Evolutionary conservation across 2,113 vertebrate genomes (phyloP).

Genomic region (Leucosticte australis): DNA sequence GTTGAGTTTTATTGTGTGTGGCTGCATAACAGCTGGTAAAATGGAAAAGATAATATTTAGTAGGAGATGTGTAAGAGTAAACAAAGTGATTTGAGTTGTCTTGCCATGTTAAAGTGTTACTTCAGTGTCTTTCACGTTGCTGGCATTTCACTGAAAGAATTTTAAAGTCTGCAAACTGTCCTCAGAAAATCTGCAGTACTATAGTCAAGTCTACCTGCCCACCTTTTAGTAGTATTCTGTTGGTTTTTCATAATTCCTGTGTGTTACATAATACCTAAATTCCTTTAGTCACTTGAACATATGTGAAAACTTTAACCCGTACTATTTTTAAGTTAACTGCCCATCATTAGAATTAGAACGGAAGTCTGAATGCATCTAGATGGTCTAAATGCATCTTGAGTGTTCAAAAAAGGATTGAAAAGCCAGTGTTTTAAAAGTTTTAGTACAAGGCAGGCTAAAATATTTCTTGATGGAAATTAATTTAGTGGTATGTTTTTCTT

Average conservation of each 20-base stretch:
- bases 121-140: not conserved
- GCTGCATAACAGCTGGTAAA: not conserved
- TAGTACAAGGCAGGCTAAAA: not conserved
- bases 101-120: not conserved
- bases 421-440: not conserved
- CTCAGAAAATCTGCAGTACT: not conserved
- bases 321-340: not conserved
- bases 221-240: not conserved
- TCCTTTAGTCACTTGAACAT: not conserved
- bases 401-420: not conserved
- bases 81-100: not conserved
- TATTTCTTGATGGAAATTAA: not conserved
- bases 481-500: not conserved
- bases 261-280: not conserved
- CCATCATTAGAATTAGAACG: not conserved
- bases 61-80: not conserved
- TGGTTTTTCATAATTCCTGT: not conserved
- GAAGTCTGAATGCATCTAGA: not conserved
- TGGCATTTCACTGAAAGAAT: not conserved
- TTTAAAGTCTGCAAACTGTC: not conserved
- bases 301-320: not conserved
- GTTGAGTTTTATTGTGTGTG: not conserved
- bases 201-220: not conserved
- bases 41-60: not conserved
- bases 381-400: not conserved